Conservation (phyloP, 2,888 invertebrate species). For the Byasa hedistus region DNA sequence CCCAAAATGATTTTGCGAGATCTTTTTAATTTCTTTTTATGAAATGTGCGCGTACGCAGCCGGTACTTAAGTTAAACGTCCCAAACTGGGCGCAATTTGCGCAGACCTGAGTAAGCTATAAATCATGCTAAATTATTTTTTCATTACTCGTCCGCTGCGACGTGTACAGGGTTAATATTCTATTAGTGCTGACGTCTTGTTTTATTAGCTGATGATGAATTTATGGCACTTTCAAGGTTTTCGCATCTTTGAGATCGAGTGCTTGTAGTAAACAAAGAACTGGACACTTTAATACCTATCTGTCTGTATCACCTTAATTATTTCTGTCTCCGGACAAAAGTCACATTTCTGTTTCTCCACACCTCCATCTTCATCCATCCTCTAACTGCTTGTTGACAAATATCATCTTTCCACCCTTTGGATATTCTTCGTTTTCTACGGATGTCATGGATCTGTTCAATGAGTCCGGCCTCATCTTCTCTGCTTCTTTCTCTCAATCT, state of each 20-base stretch:
- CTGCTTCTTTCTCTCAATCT: too few species aligned
- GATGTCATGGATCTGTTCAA: too few species aligned
- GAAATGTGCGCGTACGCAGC: constrained; percentile 60
- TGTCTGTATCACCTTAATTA: too few species aligned
- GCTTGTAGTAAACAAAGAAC: background rate
- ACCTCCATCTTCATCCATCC: too few species aligned
- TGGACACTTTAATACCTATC: background rate
- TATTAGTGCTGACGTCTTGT: constrained; percentile 57
- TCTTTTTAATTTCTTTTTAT: constrained; percentile 41
- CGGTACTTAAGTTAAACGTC: constrained; percentile 76
- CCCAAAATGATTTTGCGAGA: constrained; percentile 47
- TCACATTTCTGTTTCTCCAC: too few species aligned
- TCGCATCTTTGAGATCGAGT: background rate
- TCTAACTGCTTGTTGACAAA: too few species aligned
- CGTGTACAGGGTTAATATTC: constrained; percentile 60
- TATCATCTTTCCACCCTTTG: too few species aligned
- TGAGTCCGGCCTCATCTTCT: too few species aligned
- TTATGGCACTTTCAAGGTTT: constrained; percentile 17
- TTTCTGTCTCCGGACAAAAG: too few species aligned
- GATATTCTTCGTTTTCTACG: too few species aligned
- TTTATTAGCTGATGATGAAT: constrained; percentile 44
- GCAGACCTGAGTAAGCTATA: constrained; percentile 74
- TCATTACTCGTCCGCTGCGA: constrained; percentile 56
- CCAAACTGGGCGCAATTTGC: constrained; percentile 74
- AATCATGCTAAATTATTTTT: constrained; percentile 77